Conservation (phyloP, 2,113 vertebrate species). For the Pongo abelii region DNA sequence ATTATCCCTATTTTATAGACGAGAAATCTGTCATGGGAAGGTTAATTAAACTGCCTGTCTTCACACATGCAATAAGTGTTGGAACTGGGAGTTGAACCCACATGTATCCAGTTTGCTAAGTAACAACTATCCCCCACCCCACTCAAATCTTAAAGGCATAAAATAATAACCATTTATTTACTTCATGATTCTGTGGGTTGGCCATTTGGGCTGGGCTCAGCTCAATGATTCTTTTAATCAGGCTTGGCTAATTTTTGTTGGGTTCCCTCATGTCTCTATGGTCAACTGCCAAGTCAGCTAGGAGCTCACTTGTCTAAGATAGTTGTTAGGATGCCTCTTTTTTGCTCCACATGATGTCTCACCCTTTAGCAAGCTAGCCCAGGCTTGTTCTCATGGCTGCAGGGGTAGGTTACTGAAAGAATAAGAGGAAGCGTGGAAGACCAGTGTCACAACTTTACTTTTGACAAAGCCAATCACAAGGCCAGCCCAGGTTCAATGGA, state of each 20-base stretch:
- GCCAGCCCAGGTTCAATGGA: neutral
- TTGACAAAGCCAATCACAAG: neutral
- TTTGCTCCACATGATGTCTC: neutral
- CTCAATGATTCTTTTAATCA: neutral
- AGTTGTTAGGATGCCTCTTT: neutral
- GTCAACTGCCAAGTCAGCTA: neutral
- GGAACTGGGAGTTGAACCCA: neutral
- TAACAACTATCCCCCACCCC: neutral
- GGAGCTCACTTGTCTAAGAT: too few species aligned
- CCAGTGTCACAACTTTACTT: neutral
- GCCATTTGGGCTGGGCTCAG: neutral
- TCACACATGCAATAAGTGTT: neutral
- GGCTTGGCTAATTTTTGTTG: neutral
- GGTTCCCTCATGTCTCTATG: fast-evolving
- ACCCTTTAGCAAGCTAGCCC: neutral
- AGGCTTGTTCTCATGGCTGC: neutral
- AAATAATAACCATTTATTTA: neutral
- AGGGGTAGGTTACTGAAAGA: neutral
- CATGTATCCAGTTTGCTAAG: neutral
- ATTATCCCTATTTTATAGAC: neutral
- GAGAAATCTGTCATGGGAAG: neutral
- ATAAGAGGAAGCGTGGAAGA: neutral
- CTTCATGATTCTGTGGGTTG: neutral
- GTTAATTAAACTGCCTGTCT: neutral
- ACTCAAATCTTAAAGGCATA: neutral